Evolutionary conservation across 2,888 invertebrate species (phyloP), one percentile per base, ranked within the genome.

Genomic region (Labia minor): DNA sequence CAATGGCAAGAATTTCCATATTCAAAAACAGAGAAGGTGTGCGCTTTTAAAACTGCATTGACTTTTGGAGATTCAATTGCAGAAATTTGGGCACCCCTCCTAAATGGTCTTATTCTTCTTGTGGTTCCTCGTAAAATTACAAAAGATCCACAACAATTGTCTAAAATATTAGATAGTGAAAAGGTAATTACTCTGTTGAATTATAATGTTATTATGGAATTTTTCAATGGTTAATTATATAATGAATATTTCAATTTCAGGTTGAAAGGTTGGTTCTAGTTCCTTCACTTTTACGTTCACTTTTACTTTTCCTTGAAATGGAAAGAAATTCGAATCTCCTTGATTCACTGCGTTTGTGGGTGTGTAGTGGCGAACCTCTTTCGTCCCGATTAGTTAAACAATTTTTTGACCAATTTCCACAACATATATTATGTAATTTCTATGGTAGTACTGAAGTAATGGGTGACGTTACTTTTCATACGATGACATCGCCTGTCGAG

Each of bases 361-460:
- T 95, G 14, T 92, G 93, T 73, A 93, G 93, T 1, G 94, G 95
- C 0, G 95, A 94, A 76, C 86, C 88, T 0, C 80, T 94, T 0
- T 82, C 87, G 14, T 82, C 85, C 4, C 81, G 87, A 0, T 77
- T 92, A 33, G 89, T 89, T 0, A 78, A 82, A 49, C 85, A 88
- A 72, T 94, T 93, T 79, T 91, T 91, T 76, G 80, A 83, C 37
- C 84, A 86, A 70, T 91, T 92, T 70, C 80, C 83, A n/a, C 77
- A 80, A 1, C 86, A 87, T 69, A 80, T 82, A 16, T 78, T 95
- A 61, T 91, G 90, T 66, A 95, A 94, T 75, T 92, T 93, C 74
- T 94, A 93, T 73, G 95, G 95, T 0, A 92, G 92, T 71, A 93
- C 94, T 0, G 95, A 95, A 76, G 86, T 92, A 0, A 92, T 93